Conservation (phyloP, 2,797 vertebrate species). For the Erethizon dorsatum region DNA sequence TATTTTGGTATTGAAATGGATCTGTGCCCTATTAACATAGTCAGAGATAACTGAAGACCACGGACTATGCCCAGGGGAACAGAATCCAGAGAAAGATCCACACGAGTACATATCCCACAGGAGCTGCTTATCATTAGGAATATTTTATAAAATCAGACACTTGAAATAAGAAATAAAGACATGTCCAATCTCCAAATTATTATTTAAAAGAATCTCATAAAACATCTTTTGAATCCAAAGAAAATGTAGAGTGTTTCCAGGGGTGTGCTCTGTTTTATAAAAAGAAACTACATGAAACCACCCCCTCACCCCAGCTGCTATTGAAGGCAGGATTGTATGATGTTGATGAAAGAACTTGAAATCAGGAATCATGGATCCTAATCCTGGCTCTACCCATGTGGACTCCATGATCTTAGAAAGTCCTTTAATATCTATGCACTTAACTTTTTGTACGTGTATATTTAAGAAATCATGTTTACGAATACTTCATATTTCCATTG, state of each 20-base stretch:
- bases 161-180: constrained; percentile 25
- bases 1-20: constrained; percentile 68
- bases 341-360: not conserved
- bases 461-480: constrained; percentile 3
- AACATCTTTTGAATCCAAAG: constrained; percentile 28
- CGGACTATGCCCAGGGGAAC: constrained; percentile 47
- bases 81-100: not conserved
- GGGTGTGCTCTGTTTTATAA: not conserved
- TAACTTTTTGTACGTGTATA: not conserved
- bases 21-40: constrained; percentile 62
- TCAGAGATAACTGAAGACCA: constrained; percentile 74
- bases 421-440: not conserved
- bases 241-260: constrained; percentile 28
- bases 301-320: not conserved
- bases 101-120: not conserved
- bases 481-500: not conserved
- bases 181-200: constrained; percentile 35
- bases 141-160: constrained; percentile 31
- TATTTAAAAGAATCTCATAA: not conserved
- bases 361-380: not conserved
- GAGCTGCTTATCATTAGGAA: not conserved
- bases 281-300: not conserved
- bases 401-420: not conserved
- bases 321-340: not conserved
- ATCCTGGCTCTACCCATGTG: not conserved